Base-by-base conservation (phyloP, 2,888 invertebrate genomes). In the Venusia cambrica region DNA sequence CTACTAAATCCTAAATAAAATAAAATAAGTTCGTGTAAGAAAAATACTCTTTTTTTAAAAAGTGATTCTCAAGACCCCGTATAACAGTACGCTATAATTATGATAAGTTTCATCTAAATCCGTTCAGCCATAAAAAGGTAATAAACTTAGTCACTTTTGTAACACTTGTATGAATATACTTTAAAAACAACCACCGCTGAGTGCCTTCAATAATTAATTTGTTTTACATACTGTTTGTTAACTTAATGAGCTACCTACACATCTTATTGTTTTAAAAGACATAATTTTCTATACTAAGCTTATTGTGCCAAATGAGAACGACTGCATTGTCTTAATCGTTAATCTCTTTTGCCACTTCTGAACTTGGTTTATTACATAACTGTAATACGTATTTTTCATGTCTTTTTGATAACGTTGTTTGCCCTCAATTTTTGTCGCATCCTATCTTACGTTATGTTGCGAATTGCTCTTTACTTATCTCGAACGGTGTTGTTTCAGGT, bases 401-500 rank as follows among this genome's bases (percentile, higher is more conserved):
- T n/a, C 8, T 13, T 3, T 5, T 22, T 25, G 34, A 39, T 35
- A 39, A 18, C 22, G 30, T 21, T 39, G 39, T 35, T 35, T 39
- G 26, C 26, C 28, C 8, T 24, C 12, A 11, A 30, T 33, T 38
- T 11, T 20, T 20, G 19, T 14, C 2, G 25, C 15, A 4, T 36
- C 25, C 33, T 38, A 33, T 28, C 32, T 8, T 12, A 22, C 6
- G 17, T 4, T 14, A 12, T 21, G n/a, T 20, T 18, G 10, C 20
- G 35, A 19, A 30, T 34, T 30, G 18, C 15, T 20, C 10, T n/a
- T n/a, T 35, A 28, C 26, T 43, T 38, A 43, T 35, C 19, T 31
- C n/a, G 2, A 16, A 16, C 29, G 38, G 32, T 34, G 32, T 38
- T 43, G 38, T 43, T 43, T 29, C 35, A 43, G 38, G 43, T 43